A percentile compares a stretch with the other conserved stretches of the same genome.
These are phyloP conservation scores for Cavia aperea DNA, from an alignment of 2,113 vertebrate species.

Conservation along the genomic window DNA sequence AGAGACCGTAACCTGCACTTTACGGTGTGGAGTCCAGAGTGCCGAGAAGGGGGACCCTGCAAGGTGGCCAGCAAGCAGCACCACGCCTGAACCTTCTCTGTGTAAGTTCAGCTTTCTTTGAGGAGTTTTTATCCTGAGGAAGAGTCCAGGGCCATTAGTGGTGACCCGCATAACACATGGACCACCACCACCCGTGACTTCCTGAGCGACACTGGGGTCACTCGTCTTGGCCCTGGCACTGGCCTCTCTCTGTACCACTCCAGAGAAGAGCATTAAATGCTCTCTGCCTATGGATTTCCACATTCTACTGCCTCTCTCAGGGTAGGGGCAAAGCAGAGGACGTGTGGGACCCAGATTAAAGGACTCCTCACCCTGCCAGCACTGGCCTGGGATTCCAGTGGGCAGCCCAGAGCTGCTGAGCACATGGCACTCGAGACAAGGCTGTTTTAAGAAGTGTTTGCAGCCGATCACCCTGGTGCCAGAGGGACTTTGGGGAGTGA, in stretches of 20 bases:
- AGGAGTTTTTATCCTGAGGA: constrained; percentile 3
- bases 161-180: neutral
- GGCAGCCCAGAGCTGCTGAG: neutral
- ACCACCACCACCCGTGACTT: neutral
- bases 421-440: neutral
- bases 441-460: neutral
- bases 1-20: neutral
- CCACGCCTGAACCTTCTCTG: neutral
- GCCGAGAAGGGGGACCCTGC: too few species aligned
- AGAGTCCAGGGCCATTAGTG: neutral
- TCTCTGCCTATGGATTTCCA: constrained; percentile 51
- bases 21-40: neutral
- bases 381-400: neutral
- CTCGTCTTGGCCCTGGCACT: neutral
- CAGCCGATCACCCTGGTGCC: neutral
- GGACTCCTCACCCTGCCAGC: too few species aligned
- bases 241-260: neutral
- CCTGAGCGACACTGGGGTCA: neutral
- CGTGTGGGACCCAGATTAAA: constrained; percentile 69
- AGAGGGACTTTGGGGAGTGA: neutral
- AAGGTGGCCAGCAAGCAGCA: neutral
- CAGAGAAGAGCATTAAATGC: constrained; percentile 40
- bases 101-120: neutral
- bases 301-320: constrained; percentile 58
- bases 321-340: constrained; percentile 59